These are phyloP conservation scores for Falcaria lacertinaria DNA, from an alignment of 2,888 invertebrate species.

Conservation along the genomic window DNA sequence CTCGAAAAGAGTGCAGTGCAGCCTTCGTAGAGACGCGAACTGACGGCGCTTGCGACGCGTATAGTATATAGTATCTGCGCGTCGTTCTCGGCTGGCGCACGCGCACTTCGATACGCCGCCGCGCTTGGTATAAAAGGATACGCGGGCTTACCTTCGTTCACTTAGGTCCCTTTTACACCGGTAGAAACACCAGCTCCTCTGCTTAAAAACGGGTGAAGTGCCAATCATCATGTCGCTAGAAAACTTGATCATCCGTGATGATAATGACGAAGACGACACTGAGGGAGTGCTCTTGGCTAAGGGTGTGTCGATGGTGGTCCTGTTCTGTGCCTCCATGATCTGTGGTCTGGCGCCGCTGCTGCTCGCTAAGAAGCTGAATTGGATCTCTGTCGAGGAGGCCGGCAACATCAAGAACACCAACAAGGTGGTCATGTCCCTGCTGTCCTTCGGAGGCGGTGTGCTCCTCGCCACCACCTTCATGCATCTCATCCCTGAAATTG, in stretches of 20 bases:
- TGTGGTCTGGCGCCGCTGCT: slow-evolving; percentile 88
- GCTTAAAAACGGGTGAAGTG: slow-evolving; percentile 10
- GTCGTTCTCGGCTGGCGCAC: slow-evolving; percentile 60
- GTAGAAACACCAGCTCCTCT: slow-evolving; percentile 11
- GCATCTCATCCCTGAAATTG: slow-evolving; percentile 89
- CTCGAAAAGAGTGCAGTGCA: neutral
- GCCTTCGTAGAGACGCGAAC: slow-evolving; percentile 51
- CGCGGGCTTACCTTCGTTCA: slow-evolving; percentile 37
- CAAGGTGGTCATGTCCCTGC: slow-evolving; percentile 78
- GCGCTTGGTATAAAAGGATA: slow-evolving; percentile 55
- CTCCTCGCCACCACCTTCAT: slow-evolving; percentile 89
- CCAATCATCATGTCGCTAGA: slow-evolving; percentile 30
- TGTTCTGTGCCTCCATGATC: slow-evolving; percentile 86
- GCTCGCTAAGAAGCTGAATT: slow-evolving; percentile 82
- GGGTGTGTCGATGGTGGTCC: slow-evolving; percentile 86
- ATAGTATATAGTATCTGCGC: slow-evolving; percentile 55
- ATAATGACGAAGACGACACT: slow-evolving; percentile 40
- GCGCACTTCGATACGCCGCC: slow-evolving; percentile 59
- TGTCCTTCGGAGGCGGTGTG: slow-evolving; percentile 93
- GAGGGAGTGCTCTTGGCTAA: slow-evolving; percentile 84
- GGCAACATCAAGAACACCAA: slow-evolving; percentile 71
- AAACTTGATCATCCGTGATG: slow-evolving; percentile 23
- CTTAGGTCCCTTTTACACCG: slow-evolving; percentile 21
- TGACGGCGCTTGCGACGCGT: slow-evolving; percentile 25
- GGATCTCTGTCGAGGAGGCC: slow-evolving; percentile 73